Evolutionary conservation across 1,140 invertebrate genomes (phyloP).

Genomic region (Philaenus spumarius): DNA sequence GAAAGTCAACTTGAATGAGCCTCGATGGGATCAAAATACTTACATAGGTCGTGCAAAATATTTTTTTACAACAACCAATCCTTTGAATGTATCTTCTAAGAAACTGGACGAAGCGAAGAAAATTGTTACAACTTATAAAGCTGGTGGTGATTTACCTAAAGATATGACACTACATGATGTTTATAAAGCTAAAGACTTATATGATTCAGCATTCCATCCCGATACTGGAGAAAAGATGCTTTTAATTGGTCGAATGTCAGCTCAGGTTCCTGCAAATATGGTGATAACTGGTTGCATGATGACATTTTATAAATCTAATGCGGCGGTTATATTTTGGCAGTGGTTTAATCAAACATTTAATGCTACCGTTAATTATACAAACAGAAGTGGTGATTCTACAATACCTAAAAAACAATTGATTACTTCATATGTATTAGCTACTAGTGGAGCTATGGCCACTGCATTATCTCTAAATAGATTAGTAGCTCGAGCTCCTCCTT

Average conservation of each 20-base stretch:
- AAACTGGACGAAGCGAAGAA: conserved; percentile 72
- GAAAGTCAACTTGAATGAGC: conserved; percentile 75
- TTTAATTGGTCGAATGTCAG: conserved; percentile 95
- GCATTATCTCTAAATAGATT: conserved; percentile 69
- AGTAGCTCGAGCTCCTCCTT: conserved; percentile 57
- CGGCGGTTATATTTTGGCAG: conserved; percentile 97
- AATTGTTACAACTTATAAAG: conserved; percentile 46
- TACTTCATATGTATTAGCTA: conserved; percentile 86
- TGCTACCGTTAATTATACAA: no score
- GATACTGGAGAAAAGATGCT: conserved; percentile 97
- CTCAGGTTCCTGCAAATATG: conserved; percentile 98
- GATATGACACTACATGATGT: conserved; percentile 91
- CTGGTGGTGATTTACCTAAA: conserved; percentile 37
- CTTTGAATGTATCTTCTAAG: conserved; percentile 70
- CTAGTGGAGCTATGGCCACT: conserved; percentile 84
- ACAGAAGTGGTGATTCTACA: conserved; percentile 89
- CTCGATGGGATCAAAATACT: conserved; percentile 86
- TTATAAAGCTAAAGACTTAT: no score
- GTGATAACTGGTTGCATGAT: no score
- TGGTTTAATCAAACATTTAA: conserved; percentile 99
- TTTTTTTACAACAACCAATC: conserved; percentile 94
- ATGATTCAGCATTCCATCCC: conserved; percentile 98
- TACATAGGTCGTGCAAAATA: no score
- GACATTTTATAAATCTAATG: no score
- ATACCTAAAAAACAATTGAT: conserved; percentile 68